Conservation (phyloP, 2,797 vertebrate species). For the Rousettus madagascariensis region DNA sequence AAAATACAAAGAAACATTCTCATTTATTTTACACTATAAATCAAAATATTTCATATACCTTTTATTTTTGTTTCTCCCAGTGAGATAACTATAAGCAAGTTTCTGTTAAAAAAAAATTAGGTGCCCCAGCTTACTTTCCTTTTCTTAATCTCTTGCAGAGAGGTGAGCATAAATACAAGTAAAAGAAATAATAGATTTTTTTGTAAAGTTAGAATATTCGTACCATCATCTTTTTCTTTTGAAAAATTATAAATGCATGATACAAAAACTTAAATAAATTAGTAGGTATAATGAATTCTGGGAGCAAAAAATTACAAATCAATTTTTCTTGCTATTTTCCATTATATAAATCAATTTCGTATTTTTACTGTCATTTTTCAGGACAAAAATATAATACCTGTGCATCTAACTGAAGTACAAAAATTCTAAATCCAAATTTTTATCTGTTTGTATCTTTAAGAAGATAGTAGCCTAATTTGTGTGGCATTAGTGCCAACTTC, state of each 20-base stretch:
- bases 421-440: neutral
- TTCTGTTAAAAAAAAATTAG: neutral
- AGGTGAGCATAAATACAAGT: neutral
- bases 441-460: neutral
- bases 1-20: neutral
- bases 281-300: neutral
- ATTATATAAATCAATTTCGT: neutral
- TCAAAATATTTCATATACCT: neutral
- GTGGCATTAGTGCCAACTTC: neutral
- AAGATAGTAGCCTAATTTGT: neutral
- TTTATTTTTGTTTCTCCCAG: neutral
- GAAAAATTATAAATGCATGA: conserved; percentile 3
- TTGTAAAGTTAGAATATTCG: neutral
- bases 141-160: neutral
- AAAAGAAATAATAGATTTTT: neutral
- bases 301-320: neutral
- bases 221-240: neutral
- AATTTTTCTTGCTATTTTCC: conserved; percentile 1
- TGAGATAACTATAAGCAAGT: neutral
- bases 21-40: neutral
- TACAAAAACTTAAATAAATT: conserved; percentile 29
- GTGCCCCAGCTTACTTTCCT: neutral
- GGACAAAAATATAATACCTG: neutral
- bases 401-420: neutral
- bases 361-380: conserved; percentile 1